These are phyloP conservation scores for Antechinus flavipes DNA, from an alignment of 2,113 vertebrate genomes.

Conservation along the genomic window DNA sequence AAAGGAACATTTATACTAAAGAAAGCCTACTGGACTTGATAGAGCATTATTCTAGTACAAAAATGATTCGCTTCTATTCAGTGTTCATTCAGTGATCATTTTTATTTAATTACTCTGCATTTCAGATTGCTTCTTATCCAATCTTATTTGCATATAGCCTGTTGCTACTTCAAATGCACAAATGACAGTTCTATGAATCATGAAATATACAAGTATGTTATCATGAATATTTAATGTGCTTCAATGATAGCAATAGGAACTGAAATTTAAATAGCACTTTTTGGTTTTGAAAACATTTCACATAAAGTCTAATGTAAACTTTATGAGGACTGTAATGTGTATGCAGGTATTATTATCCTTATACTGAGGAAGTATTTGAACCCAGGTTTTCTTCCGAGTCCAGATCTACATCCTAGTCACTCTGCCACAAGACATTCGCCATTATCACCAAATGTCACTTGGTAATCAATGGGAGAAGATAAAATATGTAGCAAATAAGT, in stretches of 20 bases:
- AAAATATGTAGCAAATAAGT: not conserved
- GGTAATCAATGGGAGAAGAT: not conserved
- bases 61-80: not conserved
- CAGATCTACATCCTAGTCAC: not conserved
- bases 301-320: not conserved
- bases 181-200: not conserved
- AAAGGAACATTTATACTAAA: not conserved
- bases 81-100: not conserved
- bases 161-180: not conserved
- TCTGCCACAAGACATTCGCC: not conserved
- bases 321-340: not conserved
- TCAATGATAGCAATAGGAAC: not conserved
- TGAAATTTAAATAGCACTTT: not conserved
- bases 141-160: not conserved
- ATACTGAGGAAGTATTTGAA: not conserved
- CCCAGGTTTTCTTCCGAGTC: not conserved
- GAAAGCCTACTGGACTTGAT: not conserved
- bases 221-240: not conserved
- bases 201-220: not conserved
- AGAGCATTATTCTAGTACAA: not conserved
- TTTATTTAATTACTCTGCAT: not conserved
- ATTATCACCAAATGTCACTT: not conserved
- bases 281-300: not conserved
- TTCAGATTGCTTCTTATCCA: not conserved
- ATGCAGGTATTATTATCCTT: not conserved